Conservation (phyloP, 1,140 invertebrate species). For the Phortica variegata region DNA sequence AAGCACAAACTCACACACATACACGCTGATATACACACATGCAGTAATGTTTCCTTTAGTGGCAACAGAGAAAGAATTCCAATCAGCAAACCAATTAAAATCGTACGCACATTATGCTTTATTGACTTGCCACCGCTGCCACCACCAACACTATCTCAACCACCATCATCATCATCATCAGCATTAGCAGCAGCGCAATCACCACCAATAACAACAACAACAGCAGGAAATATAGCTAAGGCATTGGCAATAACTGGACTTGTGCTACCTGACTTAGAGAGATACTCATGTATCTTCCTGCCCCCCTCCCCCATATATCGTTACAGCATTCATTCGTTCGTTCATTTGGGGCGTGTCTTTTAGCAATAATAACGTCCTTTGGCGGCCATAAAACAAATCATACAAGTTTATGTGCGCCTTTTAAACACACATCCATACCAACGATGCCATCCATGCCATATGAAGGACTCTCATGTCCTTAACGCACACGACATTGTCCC, state of each 20-base stretch:
- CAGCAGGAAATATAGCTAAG: neutral
- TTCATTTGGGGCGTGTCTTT: slow-evolving; percentile 49
- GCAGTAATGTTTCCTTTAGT: slow-evolving; percentile 1
- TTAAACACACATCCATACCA: slow-evolving; percentile 2
- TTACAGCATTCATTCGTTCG: no score
- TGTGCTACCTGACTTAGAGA: slow-evolving; percentile 9
- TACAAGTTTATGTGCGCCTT: slow-evolving; percentile 53
- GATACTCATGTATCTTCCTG: neutral
- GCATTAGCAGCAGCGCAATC: no score
- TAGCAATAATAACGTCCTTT: slow-evolving; percentile 53
- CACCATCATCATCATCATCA: no score
- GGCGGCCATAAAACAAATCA: slow-evolving; percentile 55
- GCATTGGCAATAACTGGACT: neutral
- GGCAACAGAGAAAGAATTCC: slow-evolving; percentile 3
- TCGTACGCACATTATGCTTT: slow-evolving; percentile 54
- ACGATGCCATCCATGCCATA: neutral
- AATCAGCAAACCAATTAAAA: slow-evolving; percentile 54
- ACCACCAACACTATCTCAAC: no score
- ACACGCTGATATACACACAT: neutral
- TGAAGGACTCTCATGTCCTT: no score
- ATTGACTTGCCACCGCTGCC: slow-evolving; percentile 33
- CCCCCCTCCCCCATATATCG: neutral
- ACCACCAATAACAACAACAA: neutral
- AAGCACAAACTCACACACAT: slow-evolving; percentile 7
- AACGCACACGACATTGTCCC: no score